Evolutionary conservation across 2,113 vertebrate genomes (phyloP).

Genomic region (Pseudopipra pipra): DNA sequence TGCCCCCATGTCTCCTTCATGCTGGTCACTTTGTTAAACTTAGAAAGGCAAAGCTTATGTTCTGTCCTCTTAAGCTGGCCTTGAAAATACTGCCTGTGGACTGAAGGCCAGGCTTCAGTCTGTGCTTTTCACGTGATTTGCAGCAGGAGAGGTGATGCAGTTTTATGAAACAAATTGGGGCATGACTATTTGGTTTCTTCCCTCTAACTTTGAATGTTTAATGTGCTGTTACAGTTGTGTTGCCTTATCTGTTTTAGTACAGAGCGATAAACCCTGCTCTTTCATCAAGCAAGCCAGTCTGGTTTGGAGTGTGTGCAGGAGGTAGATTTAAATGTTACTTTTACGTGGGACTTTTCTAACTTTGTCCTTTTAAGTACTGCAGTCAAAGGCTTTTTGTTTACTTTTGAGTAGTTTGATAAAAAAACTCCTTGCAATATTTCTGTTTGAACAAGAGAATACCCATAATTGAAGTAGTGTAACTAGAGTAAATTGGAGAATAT

Average conservation of each 20-base stretch:
- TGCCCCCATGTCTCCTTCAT: background rate
- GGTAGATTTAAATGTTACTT: constrained; percentile 50
- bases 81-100: background rate
- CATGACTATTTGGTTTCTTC: constrained; percentile 24
- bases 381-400: constrained; percentile 34
- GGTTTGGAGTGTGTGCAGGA: background rate
- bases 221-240: constrained; percentile 27
- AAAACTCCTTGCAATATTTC: background rate
- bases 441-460: background rate
- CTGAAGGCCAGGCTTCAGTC: background rate
- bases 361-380: constrained; percentile 17
- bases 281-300: background rate
- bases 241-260: constrained; percentile 4
- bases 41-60: background rate
- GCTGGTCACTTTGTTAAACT: background rate
- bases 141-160: background rate
- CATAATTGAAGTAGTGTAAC: background rate
- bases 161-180: background rate
- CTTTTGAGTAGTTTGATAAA: constrained; percentile 25
- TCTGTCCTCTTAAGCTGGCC: background rate
- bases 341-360: background rate
- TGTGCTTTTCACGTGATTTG: background rate
- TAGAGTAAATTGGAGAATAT: background rate
- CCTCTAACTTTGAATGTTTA: constrained; percentile 6
- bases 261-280: constrained; percentile 38